These are phyloP conservation scores for Sinosuthora webbiana DNA, from an alignment of 2,113 vertebrate species.

Conservation along the genomic window DNA sequence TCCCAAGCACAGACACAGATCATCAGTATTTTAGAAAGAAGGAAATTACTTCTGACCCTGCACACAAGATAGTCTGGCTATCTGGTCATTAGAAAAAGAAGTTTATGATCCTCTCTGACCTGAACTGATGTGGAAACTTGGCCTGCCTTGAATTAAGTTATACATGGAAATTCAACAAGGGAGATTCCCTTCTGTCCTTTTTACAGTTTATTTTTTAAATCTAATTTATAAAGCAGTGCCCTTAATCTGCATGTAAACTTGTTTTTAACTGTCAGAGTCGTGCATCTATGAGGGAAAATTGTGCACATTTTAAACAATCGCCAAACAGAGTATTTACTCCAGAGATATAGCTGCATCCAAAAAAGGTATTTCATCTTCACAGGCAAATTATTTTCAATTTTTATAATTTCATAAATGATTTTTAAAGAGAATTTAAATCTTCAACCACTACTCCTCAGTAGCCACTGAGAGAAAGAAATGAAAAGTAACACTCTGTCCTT, in stretches of 20 bases:
- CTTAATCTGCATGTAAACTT: background rate
- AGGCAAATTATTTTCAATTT: background rate
- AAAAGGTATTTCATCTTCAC: background rate
- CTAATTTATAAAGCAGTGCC: background rate
- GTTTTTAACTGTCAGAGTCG: background rate
- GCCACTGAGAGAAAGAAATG: background rate
- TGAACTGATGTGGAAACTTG: background rate
- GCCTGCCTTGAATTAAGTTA: background rate
- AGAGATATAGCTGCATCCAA: background rate
- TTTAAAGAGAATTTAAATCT: background rate
- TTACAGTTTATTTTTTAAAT: background rate
- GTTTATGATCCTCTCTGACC: background rate
- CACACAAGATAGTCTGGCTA: background rate
- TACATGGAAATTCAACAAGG: background rate
- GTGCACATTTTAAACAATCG: background rate
- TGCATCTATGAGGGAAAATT: background rate
- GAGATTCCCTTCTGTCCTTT: background rate
- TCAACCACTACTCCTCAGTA: background rate
- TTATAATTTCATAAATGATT: background rate
- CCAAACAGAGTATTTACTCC: background rate
- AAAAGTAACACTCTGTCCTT: background rate
- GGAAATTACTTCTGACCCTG: slow-evolving; percentile 26
- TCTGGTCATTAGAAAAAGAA: background rate
- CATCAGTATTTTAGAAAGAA: background rate
- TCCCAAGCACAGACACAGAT: background rate